Base-by-base conservation (phyloP, 2,113 vertebrate genomes). In the Gavia stellata region DNA sequence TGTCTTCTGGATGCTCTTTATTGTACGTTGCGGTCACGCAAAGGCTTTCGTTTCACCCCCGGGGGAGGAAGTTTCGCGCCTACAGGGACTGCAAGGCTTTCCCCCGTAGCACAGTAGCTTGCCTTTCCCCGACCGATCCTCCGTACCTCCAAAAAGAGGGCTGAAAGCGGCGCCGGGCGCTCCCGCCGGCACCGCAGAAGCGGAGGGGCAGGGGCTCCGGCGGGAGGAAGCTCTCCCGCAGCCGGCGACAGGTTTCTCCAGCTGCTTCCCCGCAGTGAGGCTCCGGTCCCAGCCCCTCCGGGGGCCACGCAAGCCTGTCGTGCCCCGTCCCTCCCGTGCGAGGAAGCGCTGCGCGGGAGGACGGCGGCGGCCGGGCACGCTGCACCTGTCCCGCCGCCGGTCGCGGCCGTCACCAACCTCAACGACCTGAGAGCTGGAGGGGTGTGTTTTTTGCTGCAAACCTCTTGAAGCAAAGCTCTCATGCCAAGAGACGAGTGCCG, bases 371-470 rank as follows among this genome's bases (percentile, higher is more conserved):
- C 18, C 14, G 12, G 52, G 29, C 15, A 3, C 15, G 3, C 45
- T 6, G 50, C 9, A 14, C 21, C 81, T 50, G 62, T 5, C 25
- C 38, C 59, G 20, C 0, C 17, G 12, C 42, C 20, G 5, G 24
- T 14, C 42, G 58, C 5, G 6, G 33, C n/a, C 28, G 18, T 3
- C 17, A 38, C 19, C 8, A 13, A 29, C n/a, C 47, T 13, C 34
- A 7, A 0, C 0, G 10, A 21, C 26, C 34, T 1, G 20, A 38
- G 24, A 26, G 68, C 44, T 4, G 33, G 17, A 17, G 52, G 12
- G 53, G 7, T 1, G 13, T 1, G 26, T 1, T 10, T 50, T 1
- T 5, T 16, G 10, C 5, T 56, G 68, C 10, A 3, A 24, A n/a
- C 15, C 33, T n/a, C 28, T 40, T 2, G 56, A 40, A 66, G 28